Percentiles rank a stretch among this genome's conserved stretches.
Evolutionary conservation across 2,797 vertebrate species (phyloP).

Genomic region (Galagoides demidoff): DNA sequence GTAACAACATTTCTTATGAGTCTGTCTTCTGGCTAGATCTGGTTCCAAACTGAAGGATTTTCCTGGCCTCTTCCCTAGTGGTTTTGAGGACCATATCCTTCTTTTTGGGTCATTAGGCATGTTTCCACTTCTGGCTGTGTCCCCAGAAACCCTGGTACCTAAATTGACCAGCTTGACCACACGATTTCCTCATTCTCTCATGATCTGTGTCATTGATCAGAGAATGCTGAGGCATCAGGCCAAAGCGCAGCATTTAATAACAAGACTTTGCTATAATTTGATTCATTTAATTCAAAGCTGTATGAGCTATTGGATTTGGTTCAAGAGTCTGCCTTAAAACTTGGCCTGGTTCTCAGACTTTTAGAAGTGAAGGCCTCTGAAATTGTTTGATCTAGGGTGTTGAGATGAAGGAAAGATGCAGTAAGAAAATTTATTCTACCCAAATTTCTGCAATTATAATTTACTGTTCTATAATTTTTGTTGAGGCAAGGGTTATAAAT

Average conservation of each 20-base stretch:
- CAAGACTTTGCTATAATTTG: constrained; percentile 4
- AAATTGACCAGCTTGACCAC: background rate
- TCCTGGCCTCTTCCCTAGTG: background rate
- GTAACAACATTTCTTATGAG: background rate
- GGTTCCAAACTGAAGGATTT: background rate
- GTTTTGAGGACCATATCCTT: background rate
- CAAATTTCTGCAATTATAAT: background rate
- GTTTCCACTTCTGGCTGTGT: background rate
- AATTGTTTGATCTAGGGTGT: background rate
- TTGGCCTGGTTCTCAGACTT: constrained; percentile 5
- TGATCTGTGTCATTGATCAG: background rate
- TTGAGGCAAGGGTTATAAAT: background rate
- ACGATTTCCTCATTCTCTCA: background rate
- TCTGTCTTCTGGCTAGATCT: background rate
- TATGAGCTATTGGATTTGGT: background rate
- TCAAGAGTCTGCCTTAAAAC: constrained; percentile 18
- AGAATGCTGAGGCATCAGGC: background rate
- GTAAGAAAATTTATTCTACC: constrained; percentile 8
- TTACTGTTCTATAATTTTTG: background rate
- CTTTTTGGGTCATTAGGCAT: background rate
- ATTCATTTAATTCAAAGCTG: constrained; percentile 52
- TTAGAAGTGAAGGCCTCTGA: background rate
- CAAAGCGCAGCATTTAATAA: constrained; percentile 38
- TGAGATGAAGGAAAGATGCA: constrained; percentile 4
- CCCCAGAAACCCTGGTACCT: background rate